Percentiles rank a stretch among this genome's conserved stretches.
phyloP scores from a whole-genome alignment of 2,113 vertebrate genomes.

The Neofelis nebulosa region DNA sequence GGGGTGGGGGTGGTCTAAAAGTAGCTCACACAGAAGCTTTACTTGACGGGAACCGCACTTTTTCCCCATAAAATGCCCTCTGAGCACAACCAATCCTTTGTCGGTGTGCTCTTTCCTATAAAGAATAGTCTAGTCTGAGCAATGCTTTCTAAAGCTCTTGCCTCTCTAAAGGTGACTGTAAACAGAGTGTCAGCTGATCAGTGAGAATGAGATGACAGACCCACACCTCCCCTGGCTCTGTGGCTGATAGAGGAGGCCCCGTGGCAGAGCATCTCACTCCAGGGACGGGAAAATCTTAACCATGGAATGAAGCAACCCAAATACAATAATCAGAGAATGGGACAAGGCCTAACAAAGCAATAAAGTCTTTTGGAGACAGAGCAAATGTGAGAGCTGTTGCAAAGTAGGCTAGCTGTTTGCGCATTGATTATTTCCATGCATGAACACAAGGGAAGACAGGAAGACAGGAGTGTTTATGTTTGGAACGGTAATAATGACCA shows the following conservation, averaged over 20 bases:
- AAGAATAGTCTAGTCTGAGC: neutral
- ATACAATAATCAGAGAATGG: neutral
- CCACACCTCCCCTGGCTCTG: fast-evolving
- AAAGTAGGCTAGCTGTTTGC: neutral
- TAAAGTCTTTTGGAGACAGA: neutral
- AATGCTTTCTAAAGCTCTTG: neutral
- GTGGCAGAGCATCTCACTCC: neutral
- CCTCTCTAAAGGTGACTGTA: neutral
- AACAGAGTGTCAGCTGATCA: neutral
- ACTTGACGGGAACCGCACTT: neutral
- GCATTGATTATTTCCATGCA: neutral
- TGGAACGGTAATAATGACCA: neutral
- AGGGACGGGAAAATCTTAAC: neutral
- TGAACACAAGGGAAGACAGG: neutral
- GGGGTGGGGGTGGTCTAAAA: neutral
- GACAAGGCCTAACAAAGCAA: neutral
- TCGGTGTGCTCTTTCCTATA: neutral
- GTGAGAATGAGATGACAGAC: fast-evolving
- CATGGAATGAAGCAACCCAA: neutral
- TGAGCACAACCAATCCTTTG: neutral
- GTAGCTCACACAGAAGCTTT: neutral
- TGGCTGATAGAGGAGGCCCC: neutral
- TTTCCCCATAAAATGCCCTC: neutral
- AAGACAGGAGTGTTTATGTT: neutral
- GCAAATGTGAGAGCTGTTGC: neutral